phyloP scores from a whole-genome alignment of 2,888 invertebrate species.

The Euplagia quadripunctaria region DNA sequence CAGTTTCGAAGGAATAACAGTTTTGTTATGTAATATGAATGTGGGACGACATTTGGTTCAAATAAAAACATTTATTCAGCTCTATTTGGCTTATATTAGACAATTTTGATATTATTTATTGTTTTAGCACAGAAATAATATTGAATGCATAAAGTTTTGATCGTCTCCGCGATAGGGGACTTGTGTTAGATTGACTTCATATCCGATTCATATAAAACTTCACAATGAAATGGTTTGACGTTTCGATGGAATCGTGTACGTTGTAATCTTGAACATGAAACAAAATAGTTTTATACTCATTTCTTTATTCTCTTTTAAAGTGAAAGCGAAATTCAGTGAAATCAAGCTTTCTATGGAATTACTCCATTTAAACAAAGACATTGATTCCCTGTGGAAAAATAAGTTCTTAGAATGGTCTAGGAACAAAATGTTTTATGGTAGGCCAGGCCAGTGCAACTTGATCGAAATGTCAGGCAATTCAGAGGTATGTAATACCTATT shows the following conservation, averaged over 20 bases:
- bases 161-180: background rate
- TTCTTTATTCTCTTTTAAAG: background rate
- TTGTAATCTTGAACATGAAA: background rate
- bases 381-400: too few relatives aligned
- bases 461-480: too few relatives aligned
- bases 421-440: too few relatives aligned
- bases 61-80: conserved; percentile 29
- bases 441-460: too few relatives aligned
- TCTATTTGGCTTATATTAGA: conserved; percentile 19
- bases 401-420: too few relatives aligned
- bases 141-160: conserved; percentile 16
- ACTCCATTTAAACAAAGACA: too few relatives aligned
- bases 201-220: conserved; percentile 25
- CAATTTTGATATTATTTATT: conserved; percentile 18
- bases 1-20: conserved; percentile 34
- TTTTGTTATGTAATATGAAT: conserved; percentile 39
- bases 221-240: conserved; percentile 17
- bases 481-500: too few relatives aligned
- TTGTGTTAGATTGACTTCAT: conserved; percentile 17
- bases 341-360: background rate
- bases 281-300: background rate
- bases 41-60: conserved; percentile 16
- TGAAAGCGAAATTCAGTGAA: background rate
- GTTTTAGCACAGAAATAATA: conserved; percentile 15
- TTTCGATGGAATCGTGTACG: conserved; percentile 3